Conservation (phyloP, 92 coral and sea anemone genomes). For the Actinostola sp. region DNA sequence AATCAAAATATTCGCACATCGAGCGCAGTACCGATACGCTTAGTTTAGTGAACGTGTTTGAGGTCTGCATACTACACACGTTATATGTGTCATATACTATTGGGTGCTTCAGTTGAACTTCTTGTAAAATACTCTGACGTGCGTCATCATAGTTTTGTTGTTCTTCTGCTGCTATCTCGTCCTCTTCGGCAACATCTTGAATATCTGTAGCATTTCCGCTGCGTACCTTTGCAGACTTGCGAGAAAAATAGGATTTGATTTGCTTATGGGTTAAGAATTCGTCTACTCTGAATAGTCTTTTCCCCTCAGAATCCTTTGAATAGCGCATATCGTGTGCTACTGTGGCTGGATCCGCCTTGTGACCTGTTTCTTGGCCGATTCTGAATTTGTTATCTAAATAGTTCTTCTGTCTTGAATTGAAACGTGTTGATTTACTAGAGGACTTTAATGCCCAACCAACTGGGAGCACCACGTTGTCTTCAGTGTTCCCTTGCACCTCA, state of each 20-base stretch:
- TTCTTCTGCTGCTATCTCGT: constrained; percentile 2
- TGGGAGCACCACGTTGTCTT: background rate
- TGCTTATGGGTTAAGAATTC: too few species aligned
- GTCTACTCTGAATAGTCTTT: too few species aligned
- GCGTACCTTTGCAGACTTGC: too few species aligned
- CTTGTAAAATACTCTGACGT: background rate
- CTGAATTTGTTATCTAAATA: constrained; percentile 48
- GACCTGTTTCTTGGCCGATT: constrained; percentile 42
- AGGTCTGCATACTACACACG: background rate
- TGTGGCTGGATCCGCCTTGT: background rate
- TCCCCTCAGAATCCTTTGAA: too few species aligned
- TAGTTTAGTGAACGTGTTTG: background rate
- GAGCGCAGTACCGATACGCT: background rate
- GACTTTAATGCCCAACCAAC: constrained; percentile 59
- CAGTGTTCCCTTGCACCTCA: background rate
- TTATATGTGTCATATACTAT: constrained; percentile 5
- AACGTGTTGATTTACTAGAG: constrained; percentile 29
- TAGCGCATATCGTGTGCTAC: too few species aligned
- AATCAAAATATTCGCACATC: constrained; percentile 9
- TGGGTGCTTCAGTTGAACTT: constrained; percentile 3
- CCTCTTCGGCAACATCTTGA: too few species aligned
- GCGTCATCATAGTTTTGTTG: constrained; percentile 2
- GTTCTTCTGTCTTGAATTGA: constrained; percentile 18
- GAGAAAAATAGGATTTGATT: too few species aligned
- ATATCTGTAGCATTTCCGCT: too few species aligned